Percentiles rank a stretch among this genome's conserved stretches.
Evolutionary conservation across 2,113 vertebrate species (phyloP).

Genomic region (Castor canadensis): DNA sequence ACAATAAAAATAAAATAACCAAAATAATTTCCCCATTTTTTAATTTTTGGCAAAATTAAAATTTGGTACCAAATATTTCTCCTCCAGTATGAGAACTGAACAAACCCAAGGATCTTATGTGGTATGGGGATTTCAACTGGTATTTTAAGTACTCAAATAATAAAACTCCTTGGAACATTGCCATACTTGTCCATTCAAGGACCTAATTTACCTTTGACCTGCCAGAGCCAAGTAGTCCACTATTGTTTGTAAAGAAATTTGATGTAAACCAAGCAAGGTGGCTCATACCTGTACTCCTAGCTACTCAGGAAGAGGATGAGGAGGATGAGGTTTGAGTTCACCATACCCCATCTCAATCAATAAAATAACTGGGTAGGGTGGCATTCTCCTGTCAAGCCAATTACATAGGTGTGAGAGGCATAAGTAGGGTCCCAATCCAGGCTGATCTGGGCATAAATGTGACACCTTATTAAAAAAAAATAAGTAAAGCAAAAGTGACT

Average conservation of each 20-base stretch:
- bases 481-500: no score
- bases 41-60: constrained; percentile 39
- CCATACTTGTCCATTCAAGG: background rate
- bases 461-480: no score
- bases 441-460: no score
- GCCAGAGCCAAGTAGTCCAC: background rate
- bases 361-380: no score
- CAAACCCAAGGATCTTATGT: background rate
- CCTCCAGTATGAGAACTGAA: background rate
- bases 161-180: background rate
- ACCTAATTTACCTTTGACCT: background rate
- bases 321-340: no score
- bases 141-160: background rate
- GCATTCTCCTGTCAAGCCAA: no score
- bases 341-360: no score
- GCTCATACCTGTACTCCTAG: no score
- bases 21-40: background rate
- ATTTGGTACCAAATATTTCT: background rate
- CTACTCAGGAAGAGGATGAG: no score
- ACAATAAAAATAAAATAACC: constrained; percentile 26
- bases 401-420: no score
- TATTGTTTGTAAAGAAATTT: background rate
- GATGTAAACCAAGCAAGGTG: no score
- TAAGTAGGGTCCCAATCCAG: no score
- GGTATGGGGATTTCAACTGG: background rate